Base-by-base conservation (phyloP, 2,888 invertebrate genomes). In the Lacanobia oleracea region DNA sequence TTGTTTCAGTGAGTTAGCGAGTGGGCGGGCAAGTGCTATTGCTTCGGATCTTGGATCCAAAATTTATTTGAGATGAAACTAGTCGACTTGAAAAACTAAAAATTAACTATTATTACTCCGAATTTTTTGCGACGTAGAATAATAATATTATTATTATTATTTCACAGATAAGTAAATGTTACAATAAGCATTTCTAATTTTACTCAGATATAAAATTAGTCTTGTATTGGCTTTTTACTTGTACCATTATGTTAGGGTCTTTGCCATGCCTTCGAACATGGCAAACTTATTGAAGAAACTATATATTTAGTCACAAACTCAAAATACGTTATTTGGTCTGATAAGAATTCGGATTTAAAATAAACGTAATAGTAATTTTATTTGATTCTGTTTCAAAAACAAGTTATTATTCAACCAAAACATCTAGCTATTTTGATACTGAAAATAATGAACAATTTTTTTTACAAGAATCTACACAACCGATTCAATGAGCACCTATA, bases 11-110 rank as follows among this genome's bases (percentile, higher is more conserved):
- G 37, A 21, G 64, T 54, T 54, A 43, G 37, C 50, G 50, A 53
- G 79, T 73, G 50, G 56, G 65, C 43, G 37, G 50, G 63, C 23
- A 79, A 72, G 51, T 67, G 71, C 76, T 84, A 66, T 84, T 77
- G 82, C 84, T 83, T 84, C 79, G 74, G 86, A 83, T 86, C 82
- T 84, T 87, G 77, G 80, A 85, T 84, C 82, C 71, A 78, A 81
- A 70, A 81, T 82, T 81, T 78, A 81, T 78, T 84, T 79, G 82
- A 84, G 79, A 79, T 75, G 76, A 84, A 82, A 82, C 86, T 90
- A 87, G 88, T 88, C 86, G 81, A 86, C 64, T 69, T 73, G 79
- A 81, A 84, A 87, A 85, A 75, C 67, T 65, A 79, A 79, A 79
- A 85, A 86, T 79, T 84, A 82, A 83, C 37, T 68, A 72, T 68